Percentiles rank a stretch among this genome's conserved stretches.
phyloP scores from a whole-genome alignment of 2,797 vertebrate species.

The Netta rufina region DNA sequence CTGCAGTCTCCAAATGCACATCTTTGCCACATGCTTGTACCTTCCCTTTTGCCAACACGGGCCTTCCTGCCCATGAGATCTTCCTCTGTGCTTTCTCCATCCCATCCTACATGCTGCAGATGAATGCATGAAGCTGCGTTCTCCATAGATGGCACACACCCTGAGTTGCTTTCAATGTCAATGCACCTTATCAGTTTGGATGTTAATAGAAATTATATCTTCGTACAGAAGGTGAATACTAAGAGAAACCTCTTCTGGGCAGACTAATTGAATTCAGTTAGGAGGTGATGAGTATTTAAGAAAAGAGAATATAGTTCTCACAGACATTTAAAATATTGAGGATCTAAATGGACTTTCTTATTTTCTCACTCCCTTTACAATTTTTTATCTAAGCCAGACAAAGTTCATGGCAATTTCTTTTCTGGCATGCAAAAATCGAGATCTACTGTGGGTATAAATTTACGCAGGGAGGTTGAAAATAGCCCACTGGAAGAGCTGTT shows the following conservation, averaged over 20 bases:
- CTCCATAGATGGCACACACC: accelerated
- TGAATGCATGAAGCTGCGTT: accelerated
- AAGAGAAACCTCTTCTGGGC: neutral
- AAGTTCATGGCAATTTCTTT: neutral
- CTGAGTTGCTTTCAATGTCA: neutral
- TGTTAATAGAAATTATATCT: neutral
- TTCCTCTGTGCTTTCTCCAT: neutral
- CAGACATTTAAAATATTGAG: neutral
- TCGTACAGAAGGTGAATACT: neutral
- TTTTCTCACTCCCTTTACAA: neutral
- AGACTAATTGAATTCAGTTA: neutral
- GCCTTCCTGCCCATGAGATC: neutral
- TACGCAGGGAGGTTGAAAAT: neutral
- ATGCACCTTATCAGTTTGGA: neutral
- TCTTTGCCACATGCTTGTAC: neutral
- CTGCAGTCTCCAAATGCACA: neutral
- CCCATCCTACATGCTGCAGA: neutral
- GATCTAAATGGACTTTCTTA: neutral
- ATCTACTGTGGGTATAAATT: neutral
- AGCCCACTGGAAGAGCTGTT: slow-evolving; percentile 2
- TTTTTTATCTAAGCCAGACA: neutral
- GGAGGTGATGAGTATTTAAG: neutral
- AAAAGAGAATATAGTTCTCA: neutral
- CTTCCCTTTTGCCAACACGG: neutral
- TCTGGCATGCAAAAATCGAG: neutral